Evolutionary conservation across 2,113 vertebrate genomes (phyloP).

Genomic region (Mustelus asterias): DNA sequence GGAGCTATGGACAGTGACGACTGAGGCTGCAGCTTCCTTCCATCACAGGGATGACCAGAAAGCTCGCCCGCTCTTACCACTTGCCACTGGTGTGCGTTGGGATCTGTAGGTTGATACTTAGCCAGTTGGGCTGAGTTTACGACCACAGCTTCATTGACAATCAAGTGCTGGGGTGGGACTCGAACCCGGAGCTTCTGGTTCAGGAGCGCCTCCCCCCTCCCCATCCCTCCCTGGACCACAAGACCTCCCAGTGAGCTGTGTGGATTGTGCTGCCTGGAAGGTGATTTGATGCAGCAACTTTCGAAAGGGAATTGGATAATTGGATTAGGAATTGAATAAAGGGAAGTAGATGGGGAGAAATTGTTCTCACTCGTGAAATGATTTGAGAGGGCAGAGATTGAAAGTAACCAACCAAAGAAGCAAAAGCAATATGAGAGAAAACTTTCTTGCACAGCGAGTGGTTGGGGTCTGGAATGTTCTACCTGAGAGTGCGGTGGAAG

Average conservation of each 20-base stretch:
- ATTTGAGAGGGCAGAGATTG: too few species aligned
- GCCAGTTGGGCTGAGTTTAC: neutral
- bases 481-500: neutral
- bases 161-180: too few species aligned
- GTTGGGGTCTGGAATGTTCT: constrained; percentile 39
- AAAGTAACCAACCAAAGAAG: too few species aligned
- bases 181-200: neutral
- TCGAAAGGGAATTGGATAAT: neutral
- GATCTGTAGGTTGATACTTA: too few species aligned
- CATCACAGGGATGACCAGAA: neutral
- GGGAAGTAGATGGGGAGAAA: too few species aligned
- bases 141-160: neutral
- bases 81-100: neutral
- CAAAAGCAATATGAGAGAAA: too few species aligned
- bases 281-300: neutral
- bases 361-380: too few species aligned
- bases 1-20: neutral
- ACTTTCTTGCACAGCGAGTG: too few species aligned
- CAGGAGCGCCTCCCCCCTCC: too few species aligned
- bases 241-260: constrained; percentile 38
- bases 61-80: neutral
- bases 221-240: neutral
- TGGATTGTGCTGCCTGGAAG: constrained; percentile 40
- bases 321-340: neutral
- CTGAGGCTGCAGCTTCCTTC: neutral